phyloP scores from a whole-genome alignment of 2,888 invertebrate species.

The Mylabris sibirica region DNA sequence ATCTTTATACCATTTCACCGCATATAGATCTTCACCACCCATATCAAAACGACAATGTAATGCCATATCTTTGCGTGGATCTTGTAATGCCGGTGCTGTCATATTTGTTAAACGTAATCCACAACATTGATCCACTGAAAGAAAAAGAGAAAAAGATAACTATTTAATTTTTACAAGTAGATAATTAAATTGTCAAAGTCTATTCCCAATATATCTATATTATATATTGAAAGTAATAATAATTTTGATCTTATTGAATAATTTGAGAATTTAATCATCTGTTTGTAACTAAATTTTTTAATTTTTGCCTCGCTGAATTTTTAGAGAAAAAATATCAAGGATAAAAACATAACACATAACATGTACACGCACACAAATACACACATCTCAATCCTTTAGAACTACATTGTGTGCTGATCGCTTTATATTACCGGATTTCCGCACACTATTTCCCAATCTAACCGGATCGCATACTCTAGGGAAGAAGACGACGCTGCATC shows the following conservation, averaged over 20 bases:
- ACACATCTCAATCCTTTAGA: not conserved
- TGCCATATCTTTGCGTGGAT: conserved; percentile 53
- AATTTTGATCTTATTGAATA: no score
- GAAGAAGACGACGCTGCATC: not conserved
- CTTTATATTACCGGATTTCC: not conserved
- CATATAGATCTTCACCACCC: conserved; percentile 57
- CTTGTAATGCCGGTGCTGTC: conserved; percentile 55
- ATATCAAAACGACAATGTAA: conserved; percentile 58
- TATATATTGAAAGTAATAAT: no score
- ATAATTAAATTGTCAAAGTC: no score
- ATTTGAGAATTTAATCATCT: no score
- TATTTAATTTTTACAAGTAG: no score
- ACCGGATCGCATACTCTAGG: not conserved
- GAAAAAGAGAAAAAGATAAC: not conserved
- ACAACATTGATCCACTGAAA: conserved; percentile 36
- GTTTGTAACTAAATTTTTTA: no score
- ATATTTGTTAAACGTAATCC: conserved; percentile 55
- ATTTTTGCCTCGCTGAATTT: not conserved
- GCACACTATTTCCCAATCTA: no score
- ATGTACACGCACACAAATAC: no score
- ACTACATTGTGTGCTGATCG: not conserved
- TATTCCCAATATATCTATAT: no score
- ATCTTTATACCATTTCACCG: conserved; percentile 60
- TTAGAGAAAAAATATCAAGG: no score
- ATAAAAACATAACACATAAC: conserved; percentile 11